These are phyloP conservation scores for Drosophila borborema DNA, from an alignment of 2,888 invertebrate genomes.

Conservation along the genomic window DNA sequence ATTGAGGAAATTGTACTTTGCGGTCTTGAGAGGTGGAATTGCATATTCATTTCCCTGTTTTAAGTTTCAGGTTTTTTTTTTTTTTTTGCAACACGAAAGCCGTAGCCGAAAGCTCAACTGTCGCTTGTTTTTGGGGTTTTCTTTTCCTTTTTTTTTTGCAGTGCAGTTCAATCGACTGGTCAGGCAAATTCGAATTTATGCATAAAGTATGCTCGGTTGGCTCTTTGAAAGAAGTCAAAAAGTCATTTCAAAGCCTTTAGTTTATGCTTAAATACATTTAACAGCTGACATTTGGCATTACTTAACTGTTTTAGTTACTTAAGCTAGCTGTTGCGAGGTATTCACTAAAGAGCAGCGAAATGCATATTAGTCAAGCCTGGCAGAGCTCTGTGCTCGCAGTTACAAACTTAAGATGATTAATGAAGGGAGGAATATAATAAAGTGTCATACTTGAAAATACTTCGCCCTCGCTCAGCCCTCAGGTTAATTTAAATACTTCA, in stretches of 20 bases:
- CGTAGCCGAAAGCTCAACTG: conserved; percentile 26
- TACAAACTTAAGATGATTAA: conserved; percentile 3
- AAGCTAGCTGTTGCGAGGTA: neutral
- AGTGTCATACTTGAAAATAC: neutral
- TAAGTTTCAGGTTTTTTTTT: conserved; percentile 18
- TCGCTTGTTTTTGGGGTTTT: conserved; percentile 28
- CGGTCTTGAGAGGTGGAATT: conserved; percentile 62
- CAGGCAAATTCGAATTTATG: conserved; percentile 59
- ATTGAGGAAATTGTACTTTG: conserved; percentile 72
- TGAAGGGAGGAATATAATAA: neutral
- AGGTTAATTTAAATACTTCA: neutral
- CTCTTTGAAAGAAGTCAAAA: neutral
- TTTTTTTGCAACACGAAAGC: conserved; percentile 12
- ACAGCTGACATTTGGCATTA: neutral
- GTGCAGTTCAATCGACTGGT: conserved; percentile 55
- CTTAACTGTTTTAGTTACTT: neutral
- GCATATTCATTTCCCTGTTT: conserved; percentile 77
- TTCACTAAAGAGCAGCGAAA: no score
- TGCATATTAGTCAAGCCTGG: neutral
- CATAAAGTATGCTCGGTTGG: neutral
- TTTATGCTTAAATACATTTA: neutral
- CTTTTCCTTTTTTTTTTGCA: neutral
- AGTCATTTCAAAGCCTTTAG: neutral
- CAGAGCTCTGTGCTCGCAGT: neutral
- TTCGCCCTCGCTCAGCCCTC: neutral